Percentiles rank a stretch among this genome's conserved stretches.
Conservation (phyloP, 2,113 vertebrate species). For the Corydoras sp. region DNA sequence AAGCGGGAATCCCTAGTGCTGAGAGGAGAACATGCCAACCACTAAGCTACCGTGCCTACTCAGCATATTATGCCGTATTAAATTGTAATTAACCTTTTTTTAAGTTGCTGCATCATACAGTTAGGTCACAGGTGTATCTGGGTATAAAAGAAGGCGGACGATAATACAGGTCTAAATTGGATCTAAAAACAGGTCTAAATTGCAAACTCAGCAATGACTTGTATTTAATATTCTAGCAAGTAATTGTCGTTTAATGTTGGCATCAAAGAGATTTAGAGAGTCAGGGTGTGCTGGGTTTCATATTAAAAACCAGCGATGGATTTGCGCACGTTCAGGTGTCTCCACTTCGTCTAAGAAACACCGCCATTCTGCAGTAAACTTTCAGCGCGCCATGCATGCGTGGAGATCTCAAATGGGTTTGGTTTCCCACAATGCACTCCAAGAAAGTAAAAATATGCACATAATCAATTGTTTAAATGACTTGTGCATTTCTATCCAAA, state of each 20-base stretch:
- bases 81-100: neutral
- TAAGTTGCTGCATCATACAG: neutral
- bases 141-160: slow-evolving; percentile 3
- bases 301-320: no score
- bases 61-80: neutral
- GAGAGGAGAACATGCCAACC: no score
- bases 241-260: slow-evolving; percentile 22
- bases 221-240: neutral
- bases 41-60: no score
- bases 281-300: slow-evolving; percentile 18
- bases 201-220: neutral
- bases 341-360: neutral
- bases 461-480: neutral
- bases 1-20: no score
- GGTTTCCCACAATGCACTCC: neutral
- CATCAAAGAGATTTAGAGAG: slow-evolving; percentile 5
- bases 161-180: slow-evolving; percentile 27
- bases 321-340: no score
- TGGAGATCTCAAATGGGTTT: neutral
- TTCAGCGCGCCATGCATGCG: neutral
- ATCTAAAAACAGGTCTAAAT: slow-evolving; percentile 36
- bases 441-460: neutral
- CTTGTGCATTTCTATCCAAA: neutral
- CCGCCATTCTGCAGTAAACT: neutral
- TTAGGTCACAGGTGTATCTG: slow-evolving; percentile 15